Conservation (phyloP, 2,888 invertebrate species). For the Drosophila recens region DNA sequence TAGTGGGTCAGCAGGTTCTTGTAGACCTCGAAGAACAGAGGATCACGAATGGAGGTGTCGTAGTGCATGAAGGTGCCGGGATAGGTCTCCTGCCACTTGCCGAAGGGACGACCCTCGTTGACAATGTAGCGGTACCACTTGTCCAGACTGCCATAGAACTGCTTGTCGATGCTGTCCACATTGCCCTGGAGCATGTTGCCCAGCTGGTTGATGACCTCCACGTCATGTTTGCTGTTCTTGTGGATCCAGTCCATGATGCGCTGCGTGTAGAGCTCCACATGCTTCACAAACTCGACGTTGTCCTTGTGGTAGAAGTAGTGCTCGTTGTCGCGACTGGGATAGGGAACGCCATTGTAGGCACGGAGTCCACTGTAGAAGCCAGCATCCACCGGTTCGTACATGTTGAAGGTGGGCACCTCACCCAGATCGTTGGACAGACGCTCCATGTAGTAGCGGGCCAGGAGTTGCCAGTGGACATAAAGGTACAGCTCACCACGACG, state of each 20-base stretch:
- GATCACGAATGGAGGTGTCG: constrained; percentile 90
- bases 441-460: constrained; percentile 86
- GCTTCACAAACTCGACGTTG: constrained; percentile 75
- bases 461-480: constrained; percentile 85
- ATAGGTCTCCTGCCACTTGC: constrained; percentile 74
- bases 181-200: constrained; percentile 87
- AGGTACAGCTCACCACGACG: constrained; percentile 86
- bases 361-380: constrained; percentile 89
- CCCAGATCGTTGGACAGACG: constrained; percentile 90
- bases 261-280: constrained; percentile 86
- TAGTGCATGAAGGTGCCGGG: constrained; percentile 87
- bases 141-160: constrained; percentile 86
- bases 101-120: constrained; percentile 84
- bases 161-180: constrained; percentile 86
- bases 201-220: constrained; percentile 85
- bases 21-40: constrained; percentile 90
- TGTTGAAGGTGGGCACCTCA: constrained; percentile 88
- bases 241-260: constrained; percentile 87
- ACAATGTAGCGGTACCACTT: constrained; percentile 86
- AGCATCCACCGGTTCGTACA: constrained; percentile 86
- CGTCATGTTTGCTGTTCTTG: constrained; percentile 69
- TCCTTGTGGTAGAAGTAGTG: constrained; percentile 85
- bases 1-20: constrained; percentile 87
- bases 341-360: constrained; percentile 88
- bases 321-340: constrained; percentile 88